Conservation (phyloP, 2,888 invertebrate species). For the Zelleria hepariella region DNA sequence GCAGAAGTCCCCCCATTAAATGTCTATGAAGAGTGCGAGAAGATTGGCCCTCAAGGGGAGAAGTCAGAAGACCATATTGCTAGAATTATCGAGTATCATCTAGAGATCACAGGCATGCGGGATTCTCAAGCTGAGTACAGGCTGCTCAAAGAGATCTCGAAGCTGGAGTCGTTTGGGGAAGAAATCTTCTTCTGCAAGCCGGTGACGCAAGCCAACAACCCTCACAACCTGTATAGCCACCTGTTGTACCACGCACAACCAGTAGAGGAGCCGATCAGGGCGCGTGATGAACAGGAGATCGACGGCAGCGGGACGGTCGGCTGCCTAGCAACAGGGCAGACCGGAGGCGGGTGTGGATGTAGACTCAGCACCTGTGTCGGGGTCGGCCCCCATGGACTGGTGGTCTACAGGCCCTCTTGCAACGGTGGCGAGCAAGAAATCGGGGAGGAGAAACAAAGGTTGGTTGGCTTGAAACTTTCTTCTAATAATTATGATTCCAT, state of each 20-base stretch:
- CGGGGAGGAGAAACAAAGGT: constrained; percentile 77
- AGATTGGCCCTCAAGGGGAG: constrained; percentile 73
- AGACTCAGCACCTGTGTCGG: constrained; percentile 74
- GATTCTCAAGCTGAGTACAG: constrained; percentile 87
- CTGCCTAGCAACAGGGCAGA: constrained; percentile 55
- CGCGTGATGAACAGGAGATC: constrained; percentile 56
- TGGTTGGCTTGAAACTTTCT: constrained; percentile 9
- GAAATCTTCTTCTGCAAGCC: constrained; percentile 84
- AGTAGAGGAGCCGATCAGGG: constrained; percentile 65
- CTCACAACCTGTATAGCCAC: constrained; percentile 83
- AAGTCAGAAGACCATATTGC: constrained; percentile 76
- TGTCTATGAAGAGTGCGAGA: constrained; percentile 75
- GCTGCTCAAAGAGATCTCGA: constrained; percentile 84
- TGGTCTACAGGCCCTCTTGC: constrained; percentile 73
- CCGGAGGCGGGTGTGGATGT: constrained; percentile 58
- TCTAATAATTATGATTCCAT: too few relatives aligned
- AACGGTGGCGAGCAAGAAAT: constrained; percentile 71
- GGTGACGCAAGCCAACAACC: constrained; percentile 71
- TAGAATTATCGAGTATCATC: constrained; percentile 75
- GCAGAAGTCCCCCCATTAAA: constrained; percentile 71
- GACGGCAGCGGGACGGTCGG: constrained; percentile 62
- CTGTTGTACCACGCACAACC: constrained; percentile 74
- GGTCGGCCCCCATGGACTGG: constrained; percentile 88
- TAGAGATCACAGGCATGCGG: constrained; percentile 75
- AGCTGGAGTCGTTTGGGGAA: constrained; percentile 85